These are phyloP conservation scores for Trichomycterus rosablanca DNA, from an alignment of 2,113 vertebrate species.

Conservation along the genomic window DNA sequence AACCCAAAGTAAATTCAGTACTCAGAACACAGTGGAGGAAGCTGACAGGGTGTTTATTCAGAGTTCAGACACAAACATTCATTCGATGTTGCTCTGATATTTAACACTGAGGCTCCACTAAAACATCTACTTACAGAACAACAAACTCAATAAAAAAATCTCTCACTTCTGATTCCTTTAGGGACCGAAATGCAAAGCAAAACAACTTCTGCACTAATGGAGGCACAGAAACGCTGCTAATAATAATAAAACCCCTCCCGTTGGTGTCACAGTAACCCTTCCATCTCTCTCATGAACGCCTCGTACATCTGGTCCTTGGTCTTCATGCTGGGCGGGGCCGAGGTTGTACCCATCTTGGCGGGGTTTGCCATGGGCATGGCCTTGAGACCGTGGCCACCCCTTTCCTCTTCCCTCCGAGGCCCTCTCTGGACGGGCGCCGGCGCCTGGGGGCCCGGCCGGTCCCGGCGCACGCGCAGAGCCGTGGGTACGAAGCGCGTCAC, in stretches of 20 bases:
- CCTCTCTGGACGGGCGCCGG: constrained; percentile 44
- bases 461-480: constrained; percentile 86
- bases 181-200: no score
- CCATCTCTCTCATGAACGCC: constrained; percentile 99
- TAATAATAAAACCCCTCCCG: no score
- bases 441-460: constrained; percentile 62
- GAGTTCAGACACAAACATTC: not conserved
- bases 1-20: no score
- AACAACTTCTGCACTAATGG: no score
- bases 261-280: constrained; percentile 79
- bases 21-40: not conserved
- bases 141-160: constrained; percentile 13
- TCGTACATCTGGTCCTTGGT: constrained; percentile 98
- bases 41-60: not conserved
- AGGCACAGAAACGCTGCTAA: no score
- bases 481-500: constrained; percentile 96
- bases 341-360: constrained; percentile 59
- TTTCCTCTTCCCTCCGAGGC: constrained; percentile 62
- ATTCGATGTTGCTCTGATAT: not conserved
- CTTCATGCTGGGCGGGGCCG: constrained; percentile 80
- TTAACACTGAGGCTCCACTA: no score
- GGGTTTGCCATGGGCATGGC: constrained; percentile 60
- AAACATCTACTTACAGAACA: constrained; percentile 8
- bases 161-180: no score
- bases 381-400: constrained; percentile 65